Percentiles rank a stretch among this genome's conserved stretches.
These are phyloP conservation scores for Gallinago media DNA, from an alignment of 2,113 vertebrate species.

Conservation along the genomic window DNA sequence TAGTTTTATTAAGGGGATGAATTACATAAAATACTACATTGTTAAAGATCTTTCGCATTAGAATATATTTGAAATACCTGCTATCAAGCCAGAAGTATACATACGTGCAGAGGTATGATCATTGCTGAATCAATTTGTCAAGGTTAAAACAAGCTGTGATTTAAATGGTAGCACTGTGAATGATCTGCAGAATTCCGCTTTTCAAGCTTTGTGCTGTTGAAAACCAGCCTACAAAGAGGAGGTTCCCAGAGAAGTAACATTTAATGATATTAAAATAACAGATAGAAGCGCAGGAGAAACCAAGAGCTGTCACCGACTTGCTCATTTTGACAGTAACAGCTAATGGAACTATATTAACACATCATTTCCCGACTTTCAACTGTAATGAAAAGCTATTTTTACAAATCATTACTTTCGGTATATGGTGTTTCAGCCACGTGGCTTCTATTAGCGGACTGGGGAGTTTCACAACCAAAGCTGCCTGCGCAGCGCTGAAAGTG, in stretches of 20 bases:
- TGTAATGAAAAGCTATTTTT: conserved; percentile 58
- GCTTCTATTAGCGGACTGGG: conserved; percentile 34
- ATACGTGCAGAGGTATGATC: not conserved
- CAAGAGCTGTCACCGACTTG: not conserved
- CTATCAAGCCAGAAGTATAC: not conserved
- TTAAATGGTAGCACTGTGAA: not conserved
- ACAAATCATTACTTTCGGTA: conserved; percentile 16
- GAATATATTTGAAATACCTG: not conserved
- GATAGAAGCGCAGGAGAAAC: not conserved
- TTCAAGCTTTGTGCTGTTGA: not conserved
- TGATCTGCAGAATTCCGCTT: not conserved
- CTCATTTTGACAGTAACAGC: conserved; percentile 46
- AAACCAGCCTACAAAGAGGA: not conserved
- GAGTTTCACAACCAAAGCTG: conserved; percentile 56
- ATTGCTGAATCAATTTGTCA: not conserved
- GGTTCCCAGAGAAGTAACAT: not conserved
- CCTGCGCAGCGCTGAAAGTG: conserved; percentile 33
- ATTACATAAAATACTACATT: not conserved
- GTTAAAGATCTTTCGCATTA: not conserved
- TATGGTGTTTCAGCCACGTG: conserved; percentile 45
- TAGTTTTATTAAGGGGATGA: not conserved
- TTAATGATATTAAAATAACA: not conserved
- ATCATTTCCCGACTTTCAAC: conserved; percentile 40
- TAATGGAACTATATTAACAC: conserved; percentile 59
- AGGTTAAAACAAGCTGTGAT: not conserved